Conservation (phyloP, 2,113 vertebrate species). For the Scomber scombrus region DNA sequence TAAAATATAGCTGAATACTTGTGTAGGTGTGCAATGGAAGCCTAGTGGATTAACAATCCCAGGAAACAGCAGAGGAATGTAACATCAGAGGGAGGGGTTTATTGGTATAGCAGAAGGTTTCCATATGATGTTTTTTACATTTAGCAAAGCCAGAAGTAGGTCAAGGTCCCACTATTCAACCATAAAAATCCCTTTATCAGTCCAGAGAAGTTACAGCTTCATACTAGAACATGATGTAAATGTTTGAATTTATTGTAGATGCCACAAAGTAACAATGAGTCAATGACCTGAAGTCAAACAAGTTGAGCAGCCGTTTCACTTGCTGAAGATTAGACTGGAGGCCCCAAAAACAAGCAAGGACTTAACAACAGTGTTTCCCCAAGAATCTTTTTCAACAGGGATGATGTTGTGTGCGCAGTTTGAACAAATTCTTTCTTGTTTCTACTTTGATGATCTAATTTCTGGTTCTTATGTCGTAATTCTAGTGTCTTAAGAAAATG, state of each 20-base stretch:
- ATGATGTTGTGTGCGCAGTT: too few species aligned
- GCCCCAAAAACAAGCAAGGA: background rate
- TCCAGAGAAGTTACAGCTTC: background rate
- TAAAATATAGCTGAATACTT: slow-evolving; percentile 6
- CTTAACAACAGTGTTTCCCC: too few species aligned
- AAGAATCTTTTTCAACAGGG: too few species aligned
- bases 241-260: background rate
- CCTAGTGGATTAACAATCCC: slow-evolving; percentile 46
- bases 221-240: background rate
- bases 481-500: too few species aligned
- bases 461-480: too few species aligned
- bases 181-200: slow-evolving; percentile 2
- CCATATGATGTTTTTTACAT: slow-evolving; percentile 49
- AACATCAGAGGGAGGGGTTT: slow-evolving; percentile 14
- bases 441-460: too few species aligned
- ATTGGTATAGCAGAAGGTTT: slow-evolving; percentile 35
- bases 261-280: background rate
- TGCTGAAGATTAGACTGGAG: background rate
- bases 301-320: background rate
- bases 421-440: too few species aligned
- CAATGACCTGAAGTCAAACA: background rate
- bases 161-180: slow-evolving; percentile 12
- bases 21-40: background rate
- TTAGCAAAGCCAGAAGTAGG: slow-evolving; percentile 38
- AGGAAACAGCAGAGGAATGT: slow-evolving; percentile 41